phyloP scores from a whole-genome alignment of 2,113 vertebrate genomes.

The Mastomys coucha region DNA sequence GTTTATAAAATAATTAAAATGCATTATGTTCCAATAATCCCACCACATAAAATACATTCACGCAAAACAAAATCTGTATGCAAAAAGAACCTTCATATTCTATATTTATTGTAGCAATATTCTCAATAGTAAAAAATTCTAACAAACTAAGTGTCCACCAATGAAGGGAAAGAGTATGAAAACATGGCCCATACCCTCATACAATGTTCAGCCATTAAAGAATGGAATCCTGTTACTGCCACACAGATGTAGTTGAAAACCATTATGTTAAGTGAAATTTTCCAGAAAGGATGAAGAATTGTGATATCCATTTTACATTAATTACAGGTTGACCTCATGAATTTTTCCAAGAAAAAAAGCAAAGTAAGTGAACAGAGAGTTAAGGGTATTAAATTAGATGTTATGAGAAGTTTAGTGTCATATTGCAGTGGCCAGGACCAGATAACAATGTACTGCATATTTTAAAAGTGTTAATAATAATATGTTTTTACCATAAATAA shows the following conservation, averaged over 20 bases:
- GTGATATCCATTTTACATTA: too few species aligned
- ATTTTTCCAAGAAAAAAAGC: neutral
- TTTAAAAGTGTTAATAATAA: neutral
- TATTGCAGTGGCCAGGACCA: neutral
- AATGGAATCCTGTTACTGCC: neutral
- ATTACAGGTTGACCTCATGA: neutral
- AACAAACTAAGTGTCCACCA: too few species aligned
- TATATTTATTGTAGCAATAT: neutral
- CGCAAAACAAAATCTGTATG: neutral
- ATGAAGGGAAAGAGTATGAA: too few species aligned
- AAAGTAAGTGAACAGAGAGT: neutral
- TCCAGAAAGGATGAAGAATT: too few species aligned
- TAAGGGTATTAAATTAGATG: accelerated
- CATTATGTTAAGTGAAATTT: neutral
- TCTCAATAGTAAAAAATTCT: neutral
- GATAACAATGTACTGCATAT: neutral
- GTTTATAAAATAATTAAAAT: neutral
- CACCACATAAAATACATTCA: neutral
- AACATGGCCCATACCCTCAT: too few species aligned
- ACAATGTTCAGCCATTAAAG: neutral
- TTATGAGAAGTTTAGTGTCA: neutral
- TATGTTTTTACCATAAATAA: neutral
- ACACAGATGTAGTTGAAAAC: neutral
- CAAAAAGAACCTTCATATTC: neutral
- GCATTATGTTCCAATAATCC: neutral